A percentile compares a stretch with the other conserved stretches of the same genome.
phyloP scores from a whole-genome alignment of 2,888 invertebrate species.

The Slavum lentiscoides region DNA sequence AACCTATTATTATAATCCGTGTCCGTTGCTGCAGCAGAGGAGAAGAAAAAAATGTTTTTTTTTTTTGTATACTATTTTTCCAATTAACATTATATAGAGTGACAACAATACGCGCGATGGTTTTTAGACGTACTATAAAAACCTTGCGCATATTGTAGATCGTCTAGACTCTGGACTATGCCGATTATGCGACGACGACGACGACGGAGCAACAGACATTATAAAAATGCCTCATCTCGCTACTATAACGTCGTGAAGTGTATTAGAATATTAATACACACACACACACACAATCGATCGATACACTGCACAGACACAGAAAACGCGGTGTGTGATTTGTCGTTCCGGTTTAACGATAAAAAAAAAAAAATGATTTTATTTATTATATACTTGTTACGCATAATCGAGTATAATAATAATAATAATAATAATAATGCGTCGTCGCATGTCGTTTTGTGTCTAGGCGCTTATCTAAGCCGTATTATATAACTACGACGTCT shows the following conservation, averaged over 20 bases:
- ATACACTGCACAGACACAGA: too few species aligned
- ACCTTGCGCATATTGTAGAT: slow-evolving; percentile 6
- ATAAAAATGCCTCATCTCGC: neutral
- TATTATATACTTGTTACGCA: too few species aligned
- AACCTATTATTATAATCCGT: neutral
- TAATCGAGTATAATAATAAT: too few species aligned
- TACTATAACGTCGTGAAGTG: neutral
- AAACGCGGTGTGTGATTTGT: slow-evolving; percentile 12
- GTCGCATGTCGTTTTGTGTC: too few species aligned
- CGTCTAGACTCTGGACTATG: slow-evolving; percentile 45
- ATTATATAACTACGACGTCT: too few species aligned
- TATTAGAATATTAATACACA: too few species aligned
- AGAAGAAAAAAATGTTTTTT: neutral
- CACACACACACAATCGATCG: slow-evolving; percentile 1
- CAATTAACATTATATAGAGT: slow-evolving; percentile 10
- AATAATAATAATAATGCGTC: too few species aligned
- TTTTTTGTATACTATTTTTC: neutral
- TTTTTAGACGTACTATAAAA: too few species aligned
- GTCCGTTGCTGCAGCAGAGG: neutral
- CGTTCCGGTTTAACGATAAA: slow-evolving; percentile 14
- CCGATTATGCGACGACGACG: slow-evolving; percentile 23
- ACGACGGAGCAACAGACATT: neutral
- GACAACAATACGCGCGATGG: slow-evolving; percentile 14
- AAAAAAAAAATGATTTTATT: too few species aligned
- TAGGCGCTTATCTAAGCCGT: too few species aligned